Conservation (phyloP, 2,797 vertebrate genomes). For the Melanotaenia boesemani region DNA sequence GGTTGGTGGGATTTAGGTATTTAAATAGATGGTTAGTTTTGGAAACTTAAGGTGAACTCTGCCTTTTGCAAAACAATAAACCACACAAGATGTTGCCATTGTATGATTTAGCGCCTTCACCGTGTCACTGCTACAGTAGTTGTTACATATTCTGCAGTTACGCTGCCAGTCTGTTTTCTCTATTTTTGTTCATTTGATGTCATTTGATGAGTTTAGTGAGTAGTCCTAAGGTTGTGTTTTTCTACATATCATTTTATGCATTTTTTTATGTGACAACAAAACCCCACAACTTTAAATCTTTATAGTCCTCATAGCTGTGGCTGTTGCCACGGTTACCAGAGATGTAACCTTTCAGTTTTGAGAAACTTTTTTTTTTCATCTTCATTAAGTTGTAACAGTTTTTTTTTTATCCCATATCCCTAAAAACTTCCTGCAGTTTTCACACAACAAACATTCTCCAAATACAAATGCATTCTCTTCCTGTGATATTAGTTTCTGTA, state of each 20-base stretch:
- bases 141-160: neutral
- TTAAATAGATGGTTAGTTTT: neutral
- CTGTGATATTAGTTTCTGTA: slow-evolving; percentile 32
- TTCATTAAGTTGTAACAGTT: neutral
- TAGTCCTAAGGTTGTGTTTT: neutral
- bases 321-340: slow-evolving; percentile 40
- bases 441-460: slow-evolving; percentile 27
- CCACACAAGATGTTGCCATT: neutral
- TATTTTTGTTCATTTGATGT: neutral
- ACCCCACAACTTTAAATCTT: neutral
- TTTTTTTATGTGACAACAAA: no score
- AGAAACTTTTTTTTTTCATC: slow-evolving; percentile 21
- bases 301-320: neutral
- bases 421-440: neutral
- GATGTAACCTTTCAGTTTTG: slow-evolving; percentile 15
- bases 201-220: neutral
- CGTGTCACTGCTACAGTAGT: neutral
- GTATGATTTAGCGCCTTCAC: neutral
- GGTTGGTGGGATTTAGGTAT: neutral
- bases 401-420: neutral
- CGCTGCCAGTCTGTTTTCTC: neutral
- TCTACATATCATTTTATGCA: neutral
- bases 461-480: slow-evolving; percentile 13
- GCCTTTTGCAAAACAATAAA: neutral
- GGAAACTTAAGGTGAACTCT: neutral